phyloP scores from a whole-genome alignment of 2,113 vertebrate species.

The Cryptotis parvus region DNA sequence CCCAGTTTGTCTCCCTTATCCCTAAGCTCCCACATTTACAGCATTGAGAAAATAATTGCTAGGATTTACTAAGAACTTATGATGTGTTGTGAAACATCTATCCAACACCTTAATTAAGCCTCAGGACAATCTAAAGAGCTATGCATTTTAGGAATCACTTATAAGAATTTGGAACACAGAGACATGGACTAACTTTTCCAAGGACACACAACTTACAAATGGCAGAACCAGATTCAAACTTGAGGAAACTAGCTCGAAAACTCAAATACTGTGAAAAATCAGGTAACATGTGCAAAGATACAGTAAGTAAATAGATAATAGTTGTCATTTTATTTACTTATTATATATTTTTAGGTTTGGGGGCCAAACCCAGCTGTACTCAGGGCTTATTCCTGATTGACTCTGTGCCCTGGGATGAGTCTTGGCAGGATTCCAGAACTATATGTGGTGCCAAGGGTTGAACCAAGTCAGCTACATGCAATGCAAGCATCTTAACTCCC shows the following conservation, averaged over 20 bases:
- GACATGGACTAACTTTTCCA: slow-evolving; percentile 7
- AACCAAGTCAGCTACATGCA: no score
- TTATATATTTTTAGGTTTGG: no score
- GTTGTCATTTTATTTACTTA: no score
- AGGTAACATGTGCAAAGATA: neutral
- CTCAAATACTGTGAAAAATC: slow-evolving; percentile 15
- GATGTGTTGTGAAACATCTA: neutral
- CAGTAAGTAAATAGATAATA: neutral
- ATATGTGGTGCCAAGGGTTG: no score
- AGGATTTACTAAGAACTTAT: neutral
- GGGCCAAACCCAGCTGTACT: no score
- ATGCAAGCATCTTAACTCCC: no score
- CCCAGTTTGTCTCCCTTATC: neutral
- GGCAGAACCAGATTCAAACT: neutral
- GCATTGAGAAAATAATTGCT: slow-evolving; percentile 24
- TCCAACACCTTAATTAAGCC: slow-evolving; percentile 18
- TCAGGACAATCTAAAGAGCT: neutral
- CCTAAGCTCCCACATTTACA: slow-evolving; percentile 6
- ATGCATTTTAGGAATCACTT: neutral
- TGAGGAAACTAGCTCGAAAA: neutral
- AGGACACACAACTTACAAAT: neutral
- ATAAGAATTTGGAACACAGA: neutral
- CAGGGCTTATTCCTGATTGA: no score
- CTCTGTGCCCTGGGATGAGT: no score
- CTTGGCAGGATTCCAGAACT: no score